phyloP scores from a whole-genome alignment of 2,888 invertebrate species.

The Leucozona laternaria region DNA sequence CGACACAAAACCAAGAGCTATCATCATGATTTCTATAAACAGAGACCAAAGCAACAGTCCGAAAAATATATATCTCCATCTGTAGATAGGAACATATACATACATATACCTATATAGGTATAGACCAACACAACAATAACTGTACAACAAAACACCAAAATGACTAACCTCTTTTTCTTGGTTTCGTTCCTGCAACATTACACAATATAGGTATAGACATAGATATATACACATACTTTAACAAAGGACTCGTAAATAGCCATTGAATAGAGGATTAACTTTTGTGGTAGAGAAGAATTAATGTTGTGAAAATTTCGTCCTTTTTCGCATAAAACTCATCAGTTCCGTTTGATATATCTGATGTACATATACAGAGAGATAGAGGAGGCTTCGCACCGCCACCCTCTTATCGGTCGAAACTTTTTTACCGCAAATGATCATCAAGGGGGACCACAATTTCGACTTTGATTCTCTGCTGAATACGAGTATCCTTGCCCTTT shows the following conservation, averaged over 20 bases:
- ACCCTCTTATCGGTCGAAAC: conserved; percentile 52
- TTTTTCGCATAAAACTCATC: conserved; percentile 58
- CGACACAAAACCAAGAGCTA: conserved; percentile 5
- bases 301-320: conserved; percentile 77
- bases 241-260: conserved; percentile 76
- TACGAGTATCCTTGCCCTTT: conserved; percentile 34
- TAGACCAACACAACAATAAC: conserved; percentile 40
- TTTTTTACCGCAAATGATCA: conserved; percentile 47
- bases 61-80: background rate
- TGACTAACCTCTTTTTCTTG: conserved; percentile 46
- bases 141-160: conserved; percentile 30
- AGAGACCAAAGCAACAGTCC: conserved; percentile 29
- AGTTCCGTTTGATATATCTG: conserved; percentile 12
- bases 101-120: no score
- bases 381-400: conserved; percentile 44
- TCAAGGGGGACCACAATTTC: conserved; percentile 40
- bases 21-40: conserved; percentile 23
- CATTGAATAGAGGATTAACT: conserved; percentile 76
- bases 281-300: conserved; percentile 76
- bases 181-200: conserved; percentile 61
- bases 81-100: background rate
- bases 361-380: background rate
- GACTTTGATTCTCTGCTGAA: conserved; percentile 37
- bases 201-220: conserved; percentile 40
- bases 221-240: conserved; percentile 41